Evolutionary conservation across 2,113 vertebrate species (phyloP), one percentile per base, ranked within the genome.

Genomic region (Amazona vittata): DNA sequence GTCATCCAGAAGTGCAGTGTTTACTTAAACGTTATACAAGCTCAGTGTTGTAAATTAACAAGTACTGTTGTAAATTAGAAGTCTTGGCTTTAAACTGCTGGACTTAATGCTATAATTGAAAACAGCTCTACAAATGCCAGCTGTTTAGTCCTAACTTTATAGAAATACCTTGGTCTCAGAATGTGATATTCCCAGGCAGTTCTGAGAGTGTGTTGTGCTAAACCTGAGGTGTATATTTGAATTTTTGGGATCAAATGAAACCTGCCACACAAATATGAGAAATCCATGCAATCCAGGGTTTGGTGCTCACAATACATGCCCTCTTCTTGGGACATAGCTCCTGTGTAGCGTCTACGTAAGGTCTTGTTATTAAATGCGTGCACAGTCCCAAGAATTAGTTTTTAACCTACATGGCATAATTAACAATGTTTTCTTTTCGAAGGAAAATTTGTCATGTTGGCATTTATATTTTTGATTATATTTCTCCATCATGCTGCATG

Each of bases 1-100:
- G 77, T 96, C 70, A 91, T 95, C 95, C 93, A 96, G 88, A 97
- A 96, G 86, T 96, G 79, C 69, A 93, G 74, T 96, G 89, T 97
- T 97, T 97, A 94, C 87, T 96, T 96, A 96, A 93, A 95, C 0
- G 63, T 93, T 95, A 96, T 96, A 93, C 79, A 96, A 97, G 82
- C 87, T 97, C 86, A 97, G 93, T 96, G 93, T 95, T 94, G 89
- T 96, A 95, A 96, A 97, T 96, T 96, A 97, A 83, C 71, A 95
- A 68, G 76, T 74, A 71, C 80, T 97, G 91, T 91, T 93, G 83
- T 95, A 96, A 96, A 97, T 97, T 96, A 97, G 73, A 74, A 97
- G 71, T 83, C 92, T 95, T 95, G 96, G 85, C 87, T 97, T 97
- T 95, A 97, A 97, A 88, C 80, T 93, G 57, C 94, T 97, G 89